Base-by-base conservation (phyloP, 2,113 vertebrate species). In the Trichechus manatus region DNA sequence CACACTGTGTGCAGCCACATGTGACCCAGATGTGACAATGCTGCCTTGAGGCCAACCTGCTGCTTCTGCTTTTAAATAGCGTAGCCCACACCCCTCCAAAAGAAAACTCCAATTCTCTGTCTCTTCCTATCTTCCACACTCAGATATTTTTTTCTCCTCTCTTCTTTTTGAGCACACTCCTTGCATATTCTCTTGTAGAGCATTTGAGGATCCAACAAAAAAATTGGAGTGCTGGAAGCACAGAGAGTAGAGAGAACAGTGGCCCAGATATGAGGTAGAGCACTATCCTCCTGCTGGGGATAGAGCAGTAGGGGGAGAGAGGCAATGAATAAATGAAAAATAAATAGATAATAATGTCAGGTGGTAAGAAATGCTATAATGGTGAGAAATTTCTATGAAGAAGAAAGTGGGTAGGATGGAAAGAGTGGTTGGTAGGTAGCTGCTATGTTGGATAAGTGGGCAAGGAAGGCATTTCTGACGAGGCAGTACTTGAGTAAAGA, bases 241-340 rank as follows among this genome's bases (percentile, higher is more conserved):
- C 33, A 47, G 47, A 47, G 47, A 47, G 47, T 47, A 47, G 39
- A n/a, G 31, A 42, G 53, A 87, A 29, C 36, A 89, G 33, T 44
- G 59, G n/a, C 56, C 39, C 25, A 56, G 33, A 82, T 27, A 72
- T 64, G 89, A 96, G 96, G 96, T 94, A 87, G 77, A 53, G 47
- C 14, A 2, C 53, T 1, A 0, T 79, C 39, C 33, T 77, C 33
- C 36, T n/a, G 19, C 33, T 53, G 50, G 27, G 64, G 9, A 25
- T 22, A 64, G 75, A 77, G 25, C 33, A 72, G 47, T 25, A 17
- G 33, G 66, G 23, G 42, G 17, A 15, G 36, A 47, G 53, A 53
- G 47, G 47, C n/a, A 77, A 31, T 36, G 79, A n/a, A 29, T 42
- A 47, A 63, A 64, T 63, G 22, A 72, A 33, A 44, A 36, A 0